Percentiles rank a stretch among this genome's conserved stretches.
These are phyloP conservation scores for Acanthosepion lycidas DNA, from an alignment of 2,888 invertebrate species.

Conservation along the genomic window DNA sequence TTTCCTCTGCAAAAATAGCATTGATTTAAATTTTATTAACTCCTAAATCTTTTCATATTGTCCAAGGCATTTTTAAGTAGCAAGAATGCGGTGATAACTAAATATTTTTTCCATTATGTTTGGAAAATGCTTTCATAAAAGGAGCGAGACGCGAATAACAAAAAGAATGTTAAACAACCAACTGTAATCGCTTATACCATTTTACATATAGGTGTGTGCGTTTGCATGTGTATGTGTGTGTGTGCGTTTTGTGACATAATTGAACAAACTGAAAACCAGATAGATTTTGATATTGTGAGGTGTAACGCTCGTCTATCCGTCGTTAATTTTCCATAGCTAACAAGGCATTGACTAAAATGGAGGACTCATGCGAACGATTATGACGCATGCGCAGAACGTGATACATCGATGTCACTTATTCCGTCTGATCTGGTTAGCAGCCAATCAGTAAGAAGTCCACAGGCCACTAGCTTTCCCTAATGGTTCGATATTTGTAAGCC, in stretches of 20 bases:
- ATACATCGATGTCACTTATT: conserved; percentile 33
- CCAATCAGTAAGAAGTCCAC: conserved; percentile 8
- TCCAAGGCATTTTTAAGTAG: too few relatives aligned
- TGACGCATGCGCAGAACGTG: conserved; percentile 11
- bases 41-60: too few relatives aligned
- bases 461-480: background rate
- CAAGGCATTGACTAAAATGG: background rate
- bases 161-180: too few relatives aligned
- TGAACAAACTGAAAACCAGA: background rate
- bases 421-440: conserved; percentile 20
- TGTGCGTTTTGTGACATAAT: background rate
- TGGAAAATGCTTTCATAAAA: too few relatives aligned
- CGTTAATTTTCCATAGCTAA: background rate
- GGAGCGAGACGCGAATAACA: too few relatives aligned
- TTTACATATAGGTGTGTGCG: too few relatives aligned
- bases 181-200: too few relatives aligned
- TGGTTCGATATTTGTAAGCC: background rate
- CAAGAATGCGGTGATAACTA: too few relatives aligned
- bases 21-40: too few relatives aligned
- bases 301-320: background rate
- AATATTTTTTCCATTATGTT: too few relatives aligned
- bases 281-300: background rate
- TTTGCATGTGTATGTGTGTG: background rate
- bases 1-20: too few relatives aligned
- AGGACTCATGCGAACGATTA: background rate